Evolutionary conservation across 2,888 invertebrate species (phyloP), one percentile per base, ranked within the genome.

Genomic region (Erebia palarica): DNA sequence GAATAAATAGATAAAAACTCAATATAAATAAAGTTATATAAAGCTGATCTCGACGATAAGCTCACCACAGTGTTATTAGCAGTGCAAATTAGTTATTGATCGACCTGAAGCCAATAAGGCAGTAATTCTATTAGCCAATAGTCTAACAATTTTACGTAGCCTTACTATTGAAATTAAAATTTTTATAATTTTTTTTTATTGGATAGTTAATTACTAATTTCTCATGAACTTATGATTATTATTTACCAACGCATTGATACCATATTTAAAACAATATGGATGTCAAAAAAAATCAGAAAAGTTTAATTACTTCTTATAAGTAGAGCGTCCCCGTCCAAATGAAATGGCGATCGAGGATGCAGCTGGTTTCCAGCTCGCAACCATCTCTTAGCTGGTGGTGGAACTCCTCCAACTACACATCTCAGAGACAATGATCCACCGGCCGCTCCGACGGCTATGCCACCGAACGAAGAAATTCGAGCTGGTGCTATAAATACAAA

Each of bases 391-490:
- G 95, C 94, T 0, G 97, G 97, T 1, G 96, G 95, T 3, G 97
- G 97, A 77, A 96, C 95, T 0, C 97, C 96, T 14, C 95, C 95
- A 0, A 96, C 95, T 61, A 95, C 89, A 82, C 97, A 97, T 5
- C 96, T 96, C 16, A 97, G 86, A 0, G 95, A 91, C 44, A 96
- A 90, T 4, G 94, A 93, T 0, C 95, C 94, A 63, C 96, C 96
- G 69, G 96, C 96, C 0, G 96, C 95, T 73, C 95, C 95, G 66
- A 95, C 94, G 27, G 96, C 89, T 57, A 95, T 85, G 78, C 96
- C 96, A 2, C 97, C 97, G 82, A 98, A 98, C 10, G 97, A 97
- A 0, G 97, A 97, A 73, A 98, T 97, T 74, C 96, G 94, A 1
- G 98, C 97, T 55, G 97, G 97, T 57, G 97, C 98, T 97, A 82